These are phyloP conservation scores for Echinops telfairi DNA, from an alignment of 2,113 vertebrate genomes.

Conservation along the genomic window DNA sequence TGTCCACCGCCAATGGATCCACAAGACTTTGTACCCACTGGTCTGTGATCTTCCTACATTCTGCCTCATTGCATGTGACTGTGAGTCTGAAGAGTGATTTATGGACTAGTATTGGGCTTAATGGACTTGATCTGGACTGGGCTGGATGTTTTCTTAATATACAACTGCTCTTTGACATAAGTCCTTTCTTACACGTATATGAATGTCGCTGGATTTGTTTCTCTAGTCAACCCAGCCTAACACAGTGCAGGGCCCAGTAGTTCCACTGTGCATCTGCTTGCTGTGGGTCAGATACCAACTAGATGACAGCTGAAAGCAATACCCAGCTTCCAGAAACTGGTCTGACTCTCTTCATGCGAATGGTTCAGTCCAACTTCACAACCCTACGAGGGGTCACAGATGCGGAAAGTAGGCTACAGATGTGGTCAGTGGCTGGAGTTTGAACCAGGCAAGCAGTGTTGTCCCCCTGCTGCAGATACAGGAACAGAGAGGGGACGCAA, in stretches of 20 bases:
- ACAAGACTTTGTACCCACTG: too few relatives aligned
- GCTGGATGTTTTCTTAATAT: too few relatives aligned
- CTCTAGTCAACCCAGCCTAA: too few relatives aligned
- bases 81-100: too few relatives aligned
- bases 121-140: too few relatives aligned
- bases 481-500: constrained; percentile 15
- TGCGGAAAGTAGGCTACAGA: not conserved
- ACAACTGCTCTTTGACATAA: too few relatives aligned
- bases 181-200: too few relatives aligned
- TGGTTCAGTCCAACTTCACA: not conserved
- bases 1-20: too few relatives aligned
- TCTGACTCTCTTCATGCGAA: not conserved
- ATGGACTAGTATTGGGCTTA: too few relatives aligned
- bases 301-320: not conserved
- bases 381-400: not conserved
- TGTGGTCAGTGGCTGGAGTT: not conserved
- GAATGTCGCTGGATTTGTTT: too few relatives aligned
- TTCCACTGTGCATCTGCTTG: not conserved
- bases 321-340: not conserved
- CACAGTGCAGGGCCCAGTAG: not conserved
- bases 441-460: not conserved
- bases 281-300: not conserved
- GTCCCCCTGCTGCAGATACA: not conserved
- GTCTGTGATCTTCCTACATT: too few relatives aligned
- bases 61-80: too few relatives aligned